A percentile compares a stretch with the other conserved stretches of the same genome.
phyloP scores from a whole-genome alignment of 2,113 vertebrate species.

The Hippoglossus stenolepis region DNA sequence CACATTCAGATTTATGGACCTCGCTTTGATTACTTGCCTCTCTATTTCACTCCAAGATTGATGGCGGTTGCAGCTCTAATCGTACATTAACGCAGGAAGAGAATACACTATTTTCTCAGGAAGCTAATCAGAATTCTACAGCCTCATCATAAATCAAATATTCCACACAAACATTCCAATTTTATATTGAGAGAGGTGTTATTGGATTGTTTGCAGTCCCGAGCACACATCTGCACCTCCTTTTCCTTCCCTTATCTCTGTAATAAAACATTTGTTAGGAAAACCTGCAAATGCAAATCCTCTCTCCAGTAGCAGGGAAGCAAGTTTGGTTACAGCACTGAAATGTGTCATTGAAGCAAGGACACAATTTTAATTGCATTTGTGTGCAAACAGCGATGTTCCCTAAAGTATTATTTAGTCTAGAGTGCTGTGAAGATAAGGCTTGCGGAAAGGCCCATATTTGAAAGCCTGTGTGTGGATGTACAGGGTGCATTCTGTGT shows the following conservation, averaged over 20 bases:
- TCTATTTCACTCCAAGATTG: slow-evolving; percentile 61
- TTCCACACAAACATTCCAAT: slow-evolving; percentile 56
- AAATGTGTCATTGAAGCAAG: slow-evolving; percentile 52
- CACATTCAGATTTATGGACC: slow-evolving; percentile 72
- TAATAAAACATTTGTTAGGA: slow-evolving; percentile 38
- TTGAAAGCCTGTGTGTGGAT: slow-evolving; percentile 3
- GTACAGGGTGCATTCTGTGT: background rate
- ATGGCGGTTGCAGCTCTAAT: slow-evolving; percentile 68
- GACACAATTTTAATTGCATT: slow-evolving; percentile 59
- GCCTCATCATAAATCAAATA: slow-evolving; percentile 58
- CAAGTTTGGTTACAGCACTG: slow-evolving; percentile 2
- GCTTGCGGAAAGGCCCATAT: slow-evolving; percentile 8
- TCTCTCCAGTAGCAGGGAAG: slow-evolving; percentile 7
- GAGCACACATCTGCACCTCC: slow-evolving; percentile 8
- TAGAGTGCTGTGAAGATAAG: slow-evolving; percentile 29
- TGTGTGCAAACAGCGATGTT: slow-evolving; percentile 29
- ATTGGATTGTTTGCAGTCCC: slow-evolving; percentile 55
- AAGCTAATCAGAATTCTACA: slow-evolving; percentile 47
- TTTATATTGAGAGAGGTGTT: slow-evolving; percentile 49
- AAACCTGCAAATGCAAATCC: slow-evolving; percentile 4
- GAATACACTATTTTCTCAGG: slow-evolving; percentile 51
- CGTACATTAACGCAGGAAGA: slow-evolving; percentile 64
- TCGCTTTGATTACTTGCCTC: slow-evolving; percentile 64
- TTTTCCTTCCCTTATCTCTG: slow-evolving; percentile 31
- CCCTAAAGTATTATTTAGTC: slow-evolving; percentile 30